phyloP scores from a whole-genome alignment of 2,888 invertebrate genomes.

The Sphinx pinastri region DNA sequence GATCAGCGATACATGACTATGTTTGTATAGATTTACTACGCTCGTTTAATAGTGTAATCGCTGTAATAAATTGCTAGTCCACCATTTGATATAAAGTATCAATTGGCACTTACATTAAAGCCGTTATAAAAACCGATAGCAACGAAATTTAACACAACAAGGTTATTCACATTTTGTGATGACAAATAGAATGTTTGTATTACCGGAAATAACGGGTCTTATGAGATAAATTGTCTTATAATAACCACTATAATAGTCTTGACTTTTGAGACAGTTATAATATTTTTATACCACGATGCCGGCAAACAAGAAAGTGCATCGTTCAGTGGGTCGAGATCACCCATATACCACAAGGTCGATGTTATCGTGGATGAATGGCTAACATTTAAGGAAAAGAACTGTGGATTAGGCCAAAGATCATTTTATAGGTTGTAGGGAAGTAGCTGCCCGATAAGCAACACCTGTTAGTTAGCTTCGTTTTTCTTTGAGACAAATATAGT shows the following conservation, averaged over 20 bases:
- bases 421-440: no score
- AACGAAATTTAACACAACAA: slow-evolving; percentile 15
- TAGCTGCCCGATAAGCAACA: no score
- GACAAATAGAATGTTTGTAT: slow-evolving; percentile 18
- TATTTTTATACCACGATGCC: not conserved
- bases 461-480: no score
- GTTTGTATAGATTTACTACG: slow-evolving; percentile 11
- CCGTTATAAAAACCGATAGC: slow-evolving; percentile 8
- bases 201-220: slow-evolving; percentile 17
- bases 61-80: slow-evolving; percentile 12
- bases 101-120: not conserved
- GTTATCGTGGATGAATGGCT: no score
- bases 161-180: slow-evolving; percentile 18
- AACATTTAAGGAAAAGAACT: no score
- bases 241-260: not conserved
- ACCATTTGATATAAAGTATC: slow-evolving; percentile 20
- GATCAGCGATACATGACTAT: slow-evolving; percentile 11
- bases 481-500: no score
- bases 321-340: no score
- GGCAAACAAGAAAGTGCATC: no score
- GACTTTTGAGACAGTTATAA: not conserved
- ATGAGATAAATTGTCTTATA: not conserved
- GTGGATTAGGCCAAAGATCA: no score
- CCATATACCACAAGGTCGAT: no score
- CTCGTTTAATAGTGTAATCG: slow-evolving; percentile 14